Evolutionary conservation across 92 coral and sea anemone genomes (phyloP).

Genomic region (Parazoanthus swiftii): DNA sequence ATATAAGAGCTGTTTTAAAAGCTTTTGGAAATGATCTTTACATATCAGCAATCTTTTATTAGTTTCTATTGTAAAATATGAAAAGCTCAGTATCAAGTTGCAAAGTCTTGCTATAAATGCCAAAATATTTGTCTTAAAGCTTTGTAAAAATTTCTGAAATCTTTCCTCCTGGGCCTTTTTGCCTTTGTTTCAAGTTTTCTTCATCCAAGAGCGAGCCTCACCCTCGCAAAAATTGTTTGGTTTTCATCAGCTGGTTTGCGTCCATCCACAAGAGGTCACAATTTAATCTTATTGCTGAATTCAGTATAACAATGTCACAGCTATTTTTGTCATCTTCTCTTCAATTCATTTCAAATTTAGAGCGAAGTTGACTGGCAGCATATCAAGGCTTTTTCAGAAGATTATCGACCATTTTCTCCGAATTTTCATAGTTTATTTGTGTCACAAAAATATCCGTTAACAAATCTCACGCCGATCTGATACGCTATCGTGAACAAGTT

Average conservation of each 20-base stretch:
- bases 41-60: background rate
- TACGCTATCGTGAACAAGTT: background rate
- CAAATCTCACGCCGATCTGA: background rate
- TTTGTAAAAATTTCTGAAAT: no score
- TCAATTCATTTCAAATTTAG: background rate
- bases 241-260: background rate
- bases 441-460: no score
- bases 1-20: no score
- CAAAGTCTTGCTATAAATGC: no score
- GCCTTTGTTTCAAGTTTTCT: background rate
- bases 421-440: background rate
- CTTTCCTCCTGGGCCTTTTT: no score
- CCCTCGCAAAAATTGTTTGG: background rate
- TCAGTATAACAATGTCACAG: background rate
- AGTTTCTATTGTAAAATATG: no score
- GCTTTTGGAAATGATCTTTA: background rate
- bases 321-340: background rate
- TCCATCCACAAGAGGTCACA: conserved; percentile 19
- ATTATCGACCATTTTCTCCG: background rate
- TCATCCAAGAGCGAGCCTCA: background rate
- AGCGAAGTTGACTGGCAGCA: background rate
- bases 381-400: background rate
- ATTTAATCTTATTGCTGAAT: background rate
- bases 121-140: no score
- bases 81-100: no score